phyloP scores from a whole-genome alignment of 2,113 vertebrate species.

The Verasper variegatus region DNA sequence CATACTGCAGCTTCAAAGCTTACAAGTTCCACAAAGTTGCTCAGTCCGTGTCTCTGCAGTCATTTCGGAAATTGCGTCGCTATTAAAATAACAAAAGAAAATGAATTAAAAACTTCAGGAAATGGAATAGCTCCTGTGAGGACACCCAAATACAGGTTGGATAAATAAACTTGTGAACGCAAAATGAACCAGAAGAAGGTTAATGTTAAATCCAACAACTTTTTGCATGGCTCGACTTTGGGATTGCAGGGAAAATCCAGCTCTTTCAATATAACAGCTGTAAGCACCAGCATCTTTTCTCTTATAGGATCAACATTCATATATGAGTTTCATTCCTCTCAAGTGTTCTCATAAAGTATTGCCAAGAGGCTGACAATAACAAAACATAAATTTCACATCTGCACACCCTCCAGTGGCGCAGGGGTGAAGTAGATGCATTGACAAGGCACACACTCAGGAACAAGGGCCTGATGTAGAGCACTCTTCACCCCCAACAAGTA shows the following conservation, averaged over 20 bases:
- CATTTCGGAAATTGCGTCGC: not conserved
- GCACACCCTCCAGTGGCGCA: not conserved
- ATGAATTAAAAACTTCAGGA: not conserved
- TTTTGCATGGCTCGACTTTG: too few relatives aligned
- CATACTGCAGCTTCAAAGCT: constrained; percentile 34
- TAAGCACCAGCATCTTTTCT: too few relatives aligned
- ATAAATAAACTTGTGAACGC: not conserved
- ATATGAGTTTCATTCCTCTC: constrained; percentile 12
- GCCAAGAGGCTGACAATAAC: constrained; percentile 17
- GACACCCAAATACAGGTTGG: not conserved
- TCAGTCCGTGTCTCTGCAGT: not conserved
- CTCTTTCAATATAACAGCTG: too few relatives aligned
- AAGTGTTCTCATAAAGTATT: constrained; percentile 24
- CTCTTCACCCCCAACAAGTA: constrained; percentile 53
- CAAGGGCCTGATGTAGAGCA: constrained; percentile 59
- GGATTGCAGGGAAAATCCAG: too few relatives aligned
- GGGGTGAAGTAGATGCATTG: constrained; percentile 47
- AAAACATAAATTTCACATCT: constrained; percentile 47
- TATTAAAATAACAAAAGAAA: not conserved
- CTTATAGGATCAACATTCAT: not conserved
- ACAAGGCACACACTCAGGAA: constrained; percentile 56
- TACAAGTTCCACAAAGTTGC: constrained; percentile 2
- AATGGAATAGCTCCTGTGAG: not conserved
- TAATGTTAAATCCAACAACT: too few relatives aligned
- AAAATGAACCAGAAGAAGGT: not conserved